Evolutionary conservation across 2,113 vertebrate genomes (phyloP), one percentile per base, ranked within the genome.

Genomic region (Galeopterus variegatus): DNA sequence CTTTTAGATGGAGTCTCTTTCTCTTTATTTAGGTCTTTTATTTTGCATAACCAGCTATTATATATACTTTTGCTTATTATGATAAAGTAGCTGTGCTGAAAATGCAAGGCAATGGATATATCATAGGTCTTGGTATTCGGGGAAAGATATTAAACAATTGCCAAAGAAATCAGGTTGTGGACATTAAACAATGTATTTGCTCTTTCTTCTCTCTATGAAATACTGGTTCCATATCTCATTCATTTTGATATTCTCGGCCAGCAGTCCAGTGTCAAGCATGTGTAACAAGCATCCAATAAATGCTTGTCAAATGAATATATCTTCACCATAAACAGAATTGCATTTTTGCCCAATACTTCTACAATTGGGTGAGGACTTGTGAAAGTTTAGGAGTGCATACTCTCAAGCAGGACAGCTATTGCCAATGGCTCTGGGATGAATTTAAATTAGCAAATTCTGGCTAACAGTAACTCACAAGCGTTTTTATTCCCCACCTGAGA

Each of bases 391-490:
- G 26, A 50, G 5, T 31, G 13, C 0, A 13, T 17, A 31, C 80
- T 33, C 41, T 82, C 28, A 81, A 56, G 50, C 45, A 50, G 83
- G 45, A 75, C 31, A 67, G 62, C 36, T 54, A 33, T 36, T 50
- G n/a, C 77, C 28, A 67, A 2, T 26, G 19, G n/a, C 45, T 64
- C 95, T 70, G 33, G 4, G 69, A 64, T 92, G 33, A 95, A 21
- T 95, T 93, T 96, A 92, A 81, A 75, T 80, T 45, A 67, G 48
- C 50, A 67, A 83, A 85, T n/a, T 75, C 79, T 75, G 65, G 21
- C 75, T 64, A 73, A 88, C 9, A 52, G 54, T 95, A n/a, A 93
- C 56, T 73, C 60, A 76, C 60, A 90, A 4, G 26, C 65, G 50
- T 73, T 90, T 76, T 50, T 21, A n/a, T 88, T 67, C 12, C 12